These are phyloP conservation scores for Platerodrilus igneus DNA, from an alignment of 2,888 invertebrate species.

Conservation along the genomic window DNA sequence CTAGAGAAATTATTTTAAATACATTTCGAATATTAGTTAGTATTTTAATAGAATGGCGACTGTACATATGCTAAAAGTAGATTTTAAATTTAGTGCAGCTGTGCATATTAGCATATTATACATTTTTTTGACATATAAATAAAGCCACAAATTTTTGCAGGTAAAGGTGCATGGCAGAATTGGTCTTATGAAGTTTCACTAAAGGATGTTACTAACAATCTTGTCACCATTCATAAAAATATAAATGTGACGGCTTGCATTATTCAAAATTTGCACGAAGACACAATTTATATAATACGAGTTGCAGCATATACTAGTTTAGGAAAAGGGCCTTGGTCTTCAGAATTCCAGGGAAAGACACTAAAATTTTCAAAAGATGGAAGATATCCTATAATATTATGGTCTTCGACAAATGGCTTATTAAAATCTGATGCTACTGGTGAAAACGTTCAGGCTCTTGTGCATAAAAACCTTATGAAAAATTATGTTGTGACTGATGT, in stretches of 20 bases:
- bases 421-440: slow-evolving; percentile 80
- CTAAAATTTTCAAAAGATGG: slow-evolving; percentile 52
- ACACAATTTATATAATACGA: slow-evolving; percentile 71
- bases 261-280: slow-evolving; percentile 66
- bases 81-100: too few relatives aligned
- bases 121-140: too few relatives aligned
- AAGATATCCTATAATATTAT: slow-evolving; percentile 60
- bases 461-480: slow-evolving; percentile 58
- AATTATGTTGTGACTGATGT: slow-evolving; percentile 65
- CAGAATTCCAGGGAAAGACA: slow-evolving; percentile 69
- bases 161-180: slow-evolving; percentile 62
- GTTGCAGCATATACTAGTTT: slow-evolving; percentile 73
- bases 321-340: slow-evolving; percentile 76
- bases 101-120: too few relatives aligned
- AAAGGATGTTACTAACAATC: slow-evolving; percentile 51
- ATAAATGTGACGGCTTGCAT: slow-evolving; percentile 60
- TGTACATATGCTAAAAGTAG: too few relatives aligned
- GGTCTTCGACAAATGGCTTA: slow-evolving; percentile 73
- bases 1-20: too few relatives aligned
- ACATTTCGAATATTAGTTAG: too few relatives aligned
- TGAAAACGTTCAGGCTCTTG: slow-evolving; percentile 65
- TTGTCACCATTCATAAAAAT: slow-evolving; percentile 45
- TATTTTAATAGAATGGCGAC: too few relatives aligned
- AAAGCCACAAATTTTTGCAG: slow-evolving; percentile 41
- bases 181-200: slow-evolving; percentile 76